Evolutionary conservation across 2,797 vertebrate genomes (phyloP), one percentile per base, ranked within the genome.

Genomic region (Benthosema pterotum): DNA sequence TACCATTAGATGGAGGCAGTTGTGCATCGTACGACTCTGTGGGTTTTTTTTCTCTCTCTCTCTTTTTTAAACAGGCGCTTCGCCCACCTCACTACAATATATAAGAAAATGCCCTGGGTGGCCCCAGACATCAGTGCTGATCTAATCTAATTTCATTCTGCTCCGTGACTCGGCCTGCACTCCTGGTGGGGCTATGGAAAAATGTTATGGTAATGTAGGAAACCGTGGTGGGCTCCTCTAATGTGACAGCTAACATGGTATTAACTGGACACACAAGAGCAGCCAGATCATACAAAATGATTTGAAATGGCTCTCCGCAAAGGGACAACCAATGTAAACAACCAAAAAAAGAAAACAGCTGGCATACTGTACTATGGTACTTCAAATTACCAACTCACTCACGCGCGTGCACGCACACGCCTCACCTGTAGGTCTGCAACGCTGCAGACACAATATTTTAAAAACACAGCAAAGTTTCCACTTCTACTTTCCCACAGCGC

Each of bases 71-170:
- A 80, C 84, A 70, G 81, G 60, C 63, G 16, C 75, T 82, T 82
- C 86, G 82, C 75, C 69, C 86, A 82, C 75, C 69, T 64, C 19
- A 63, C 82, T 82, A 61, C 77, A 62, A 78, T 67, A 71, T 75
- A 80, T 63, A 85, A 38, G 80, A 85, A 82, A 80, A 64, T 84
- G 82, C 79, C 75, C 71, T 82, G 83, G 88, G 86, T 89, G 88
- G 88, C 86, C 91, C 19, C 50, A 69, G 78, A 77, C 82, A 86
- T 90, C 82, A 86, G 75, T 11, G 49, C 77, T 71, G 83, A 85
- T 87, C 78, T 89, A 85, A 91, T 91, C 80, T 85, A 85, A 91
- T 90, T 91, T 83, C 72, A 82, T 87, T 85, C 78, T 74, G 62
- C 79, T 84, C 77, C 75, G 54, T 52, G 80, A 72, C 79, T 87